Conservation (phyloP, 2,888 invertebrate genomes). For the Ormyrus thymus region DNA sequence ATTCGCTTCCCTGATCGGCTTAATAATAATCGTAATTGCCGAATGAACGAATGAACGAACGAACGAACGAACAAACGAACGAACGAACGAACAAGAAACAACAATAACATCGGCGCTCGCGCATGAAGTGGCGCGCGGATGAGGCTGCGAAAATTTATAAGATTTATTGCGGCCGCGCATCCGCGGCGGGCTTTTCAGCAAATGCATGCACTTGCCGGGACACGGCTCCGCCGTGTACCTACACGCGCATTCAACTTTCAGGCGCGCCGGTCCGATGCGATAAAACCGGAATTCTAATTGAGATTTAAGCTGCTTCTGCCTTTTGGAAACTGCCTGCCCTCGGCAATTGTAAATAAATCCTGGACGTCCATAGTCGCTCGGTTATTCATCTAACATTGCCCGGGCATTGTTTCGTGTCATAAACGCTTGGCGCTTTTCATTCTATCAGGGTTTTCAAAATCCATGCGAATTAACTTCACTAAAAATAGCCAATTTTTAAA, state of each 20-base stretch:
- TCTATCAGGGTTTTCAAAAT: no score
- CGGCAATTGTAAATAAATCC: no score
- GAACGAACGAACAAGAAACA: not conserved
- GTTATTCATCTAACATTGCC: no score
- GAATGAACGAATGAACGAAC: not conserved
- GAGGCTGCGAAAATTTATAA: not conserved
- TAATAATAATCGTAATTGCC: not conserved
- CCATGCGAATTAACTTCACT: no score
- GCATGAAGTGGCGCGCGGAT: not conserved
- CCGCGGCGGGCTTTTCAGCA: not conserved
- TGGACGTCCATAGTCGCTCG: no score
- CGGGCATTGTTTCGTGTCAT: no score
- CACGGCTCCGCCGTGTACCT: not conserved
- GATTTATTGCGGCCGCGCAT: not conserved
- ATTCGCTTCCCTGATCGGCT: no score
- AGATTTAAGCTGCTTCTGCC: no score
- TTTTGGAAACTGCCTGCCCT: no score
- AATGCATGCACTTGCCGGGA: not conserved
- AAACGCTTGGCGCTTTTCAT: no score
- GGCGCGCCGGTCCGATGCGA: not conserved
- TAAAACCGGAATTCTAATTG: not conserved
- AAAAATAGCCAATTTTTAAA: no score
- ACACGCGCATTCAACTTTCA: not conserved
- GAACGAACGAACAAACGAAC: no score
- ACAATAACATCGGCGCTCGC: not conserved